Percentiles rank a stretch among this genome's conserved stretches.
phyloP scores from a whole-genome alignment of 1,140 invertebrate species.

The Parapsyche elsis region DNA sequence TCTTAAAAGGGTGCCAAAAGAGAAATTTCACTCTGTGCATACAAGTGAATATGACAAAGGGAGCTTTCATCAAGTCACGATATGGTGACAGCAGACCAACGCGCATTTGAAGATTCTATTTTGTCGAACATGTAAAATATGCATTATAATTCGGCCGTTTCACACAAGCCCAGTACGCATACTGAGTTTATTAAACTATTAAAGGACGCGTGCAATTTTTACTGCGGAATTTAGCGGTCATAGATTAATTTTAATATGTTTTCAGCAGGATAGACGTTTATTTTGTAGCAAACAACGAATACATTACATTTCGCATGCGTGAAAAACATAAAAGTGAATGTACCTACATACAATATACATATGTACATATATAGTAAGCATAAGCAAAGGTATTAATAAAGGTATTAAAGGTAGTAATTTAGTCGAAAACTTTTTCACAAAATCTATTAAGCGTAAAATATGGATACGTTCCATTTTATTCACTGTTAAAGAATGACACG shows the following conservation, averaged over 20 bases:
- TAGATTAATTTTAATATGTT: background rate
- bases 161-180: no score
- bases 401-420: background rate
- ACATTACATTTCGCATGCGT: background rate
- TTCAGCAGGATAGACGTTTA: background rate
- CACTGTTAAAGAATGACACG: no score
- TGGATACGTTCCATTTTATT: no score
- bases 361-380: no score
- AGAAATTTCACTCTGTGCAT: background rate
- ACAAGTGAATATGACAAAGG: background rate
- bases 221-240: background rate
- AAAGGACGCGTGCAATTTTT: background rate
- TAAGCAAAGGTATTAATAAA: background rate
- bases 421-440: background rate
- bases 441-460: background rate
- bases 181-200: no score
- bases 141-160: no score
- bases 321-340: background rate
- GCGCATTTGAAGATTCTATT: no score
- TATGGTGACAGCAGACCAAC: no score
- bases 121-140: no score
- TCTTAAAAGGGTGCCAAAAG: constrained; percentile 10
- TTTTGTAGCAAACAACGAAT: background rate
- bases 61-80: background rate
- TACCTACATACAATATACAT: no score